Conservation (phyloP, 2,888 invertebrate genomes). For the Amiota mariae region DNA sequence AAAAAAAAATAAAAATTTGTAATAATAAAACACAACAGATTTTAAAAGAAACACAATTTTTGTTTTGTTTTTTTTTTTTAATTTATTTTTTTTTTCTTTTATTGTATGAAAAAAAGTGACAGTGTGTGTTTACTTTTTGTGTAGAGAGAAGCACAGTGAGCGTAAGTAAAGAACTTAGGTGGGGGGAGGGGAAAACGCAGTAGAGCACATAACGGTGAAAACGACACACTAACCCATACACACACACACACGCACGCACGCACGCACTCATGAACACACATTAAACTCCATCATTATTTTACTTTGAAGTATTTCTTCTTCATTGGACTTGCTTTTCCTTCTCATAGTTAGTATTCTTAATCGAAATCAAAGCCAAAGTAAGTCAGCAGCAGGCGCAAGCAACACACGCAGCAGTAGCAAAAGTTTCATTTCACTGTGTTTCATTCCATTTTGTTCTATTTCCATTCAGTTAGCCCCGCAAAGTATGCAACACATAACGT, state of each 20-base stretch:
- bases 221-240: neutral
- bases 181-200: neutral
- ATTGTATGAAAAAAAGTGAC: constrained; percentile 24
- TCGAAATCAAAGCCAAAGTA: too few relatives aligned
- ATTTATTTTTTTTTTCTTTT: constrained; percentile 33
- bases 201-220: constrained; percentile 10
- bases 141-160: constrained; percentile 21
- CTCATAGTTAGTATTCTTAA: too few relatives aligned
- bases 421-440: neutral
- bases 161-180: constrained; percentile 6
- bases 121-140: constrained; percentile 24
- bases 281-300: neutral
- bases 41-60: constrained; percentile 12
- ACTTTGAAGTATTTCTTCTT: too few relatives aligned
- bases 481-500: neutral
- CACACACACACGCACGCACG: too few relatives aligned
- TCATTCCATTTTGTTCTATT: neutral
- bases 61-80: constrained; percentile 40
- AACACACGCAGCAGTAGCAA: too few relatives aligned
- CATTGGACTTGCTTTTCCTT: too few relatives aligned
- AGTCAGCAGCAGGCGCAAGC: too few relatives aligned
- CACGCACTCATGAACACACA: too few relatives aligned
- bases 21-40: too few relatives aligned
- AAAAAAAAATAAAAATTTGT: too few relatives aligned
- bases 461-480: neutral